Percentiles rank a stretch among this genome's conserved stretches.
phyloP scores from a whole-genome alignment of 2,888 invertebrate species.

The Coleophora flavipennella region DNA sequence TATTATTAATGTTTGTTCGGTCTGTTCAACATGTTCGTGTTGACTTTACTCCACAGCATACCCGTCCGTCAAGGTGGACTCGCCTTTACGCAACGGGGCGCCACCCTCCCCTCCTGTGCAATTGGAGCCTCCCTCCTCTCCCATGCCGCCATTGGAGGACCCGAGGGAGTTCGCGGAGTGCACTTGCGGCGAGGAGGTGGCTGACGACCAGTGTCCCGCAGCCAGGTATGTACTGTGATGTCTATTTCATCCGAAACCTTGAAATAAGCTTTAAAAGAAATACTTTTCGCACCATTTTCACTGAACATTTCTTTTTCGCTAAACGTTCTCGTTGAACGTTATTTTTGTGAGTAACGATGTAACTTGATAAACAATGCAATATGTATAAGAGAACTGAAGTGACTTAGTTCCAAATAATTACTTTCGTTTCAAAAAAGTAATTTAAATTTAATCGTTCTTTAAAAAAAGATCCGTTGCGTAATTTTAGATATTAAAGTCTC shows the following conservation, averaged over 20 bases:
- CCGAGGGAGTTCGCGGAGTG: constrained; percentile 38
- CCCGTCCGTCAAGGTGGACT: constrained; percentile 38
- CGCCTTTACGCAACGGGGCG: constrained; percentile 52
- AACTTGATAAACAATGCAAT: not conserved
- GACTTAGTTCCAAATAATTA: not conserved
- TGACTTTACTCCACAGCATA: constrained; percentile 23
- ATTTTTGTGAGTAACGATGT: no score
- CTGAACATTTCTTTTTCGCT: no score
- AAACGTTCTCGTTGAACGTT: no score
- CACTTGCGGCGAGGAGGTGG: constrained; percentile 33
- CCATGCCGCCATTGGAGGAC: constrained; percentile 41
- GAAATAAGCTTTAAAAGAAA: no score
- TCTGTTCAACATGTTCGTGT: no score
- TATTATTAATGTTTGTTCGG: no score
- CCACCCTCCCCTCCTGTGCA: constrained; percentile 13
- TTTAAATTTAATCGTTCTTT: not conserved
- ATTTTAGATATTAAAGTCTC: not conserved
- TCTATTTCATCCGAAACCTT: no score
- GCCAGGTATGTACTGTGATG: constrained; percentile 24
- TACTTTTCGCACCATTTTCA: no score
- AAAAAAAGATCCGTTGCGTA: not conserved
- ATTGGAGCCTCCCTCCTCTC: constrained; percentile 15
- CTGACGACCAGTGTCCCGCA: constrained; percentile 40
- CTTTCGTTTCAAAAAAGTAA: not conserved
- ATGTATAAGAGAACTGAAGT: not conserved